Base-by-base conservation (phyloP, 1,140 invertebrate species). In the Copidosoma floridanum region DNA sequence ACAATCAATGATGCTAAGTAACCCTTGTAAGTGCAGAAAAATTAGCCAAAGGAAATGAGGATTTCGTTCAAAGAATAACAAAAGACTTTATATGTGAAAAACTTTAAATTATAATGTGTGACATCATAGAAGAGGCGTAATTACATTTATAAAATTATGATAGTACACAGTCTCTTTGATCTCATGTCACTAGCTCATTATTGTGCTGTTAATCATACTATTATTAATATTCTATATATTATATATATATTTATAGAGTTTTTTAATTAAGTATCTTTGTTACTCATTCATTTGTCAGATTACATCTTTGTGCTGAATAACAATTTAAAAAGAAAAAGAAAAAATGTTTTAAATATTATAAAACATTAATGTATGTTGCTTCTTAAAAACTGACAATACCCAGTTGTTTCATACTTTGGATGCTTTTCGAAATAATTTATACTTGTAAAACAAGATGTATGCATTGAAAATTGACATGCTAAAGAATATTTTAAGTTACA, bases 111-210 rank as follows among this genome's bases (percentile, higher is more conserved):
- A 37, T 44, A 7, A 37, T 47, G n/a, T n/a, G 41, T 47, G 50
- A 52, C 41, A 47, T 46, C 32, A 41, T 32, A 26, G 24, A 32
- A 54, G 51, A 27, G 59, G 43, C 44, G 52, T 53, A 54, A 61
- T 61, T 53, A 53, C 53, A 50, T 41, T 61, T 56, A 56, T 4
- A 54, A n/a, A 61, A 40, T 61, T 43, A 61, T 43, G 32, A 55
- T 43, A 41, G 23, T 50, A 16, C 32, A 37, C 23, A 54, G 37
- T 54, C 51, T 48, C 38, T 55, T 32, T 51, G 26, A 61, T 41
- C 24, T 61, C 54, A 57, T 38, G 54, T 48, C 32, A 57, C 43
- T 47, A 43, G 40, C 32, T 57, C 32, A 47, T 57, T 26, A 47
- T 48, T 47, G 44, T 57, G 23, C 32, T 57, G 54, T 57, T 57